These are phyloP conservation scores for Drosophila monieri DNA, from an alignment of 2,888 invertebrate genomes.

Conservation along the genomic window DNA sequence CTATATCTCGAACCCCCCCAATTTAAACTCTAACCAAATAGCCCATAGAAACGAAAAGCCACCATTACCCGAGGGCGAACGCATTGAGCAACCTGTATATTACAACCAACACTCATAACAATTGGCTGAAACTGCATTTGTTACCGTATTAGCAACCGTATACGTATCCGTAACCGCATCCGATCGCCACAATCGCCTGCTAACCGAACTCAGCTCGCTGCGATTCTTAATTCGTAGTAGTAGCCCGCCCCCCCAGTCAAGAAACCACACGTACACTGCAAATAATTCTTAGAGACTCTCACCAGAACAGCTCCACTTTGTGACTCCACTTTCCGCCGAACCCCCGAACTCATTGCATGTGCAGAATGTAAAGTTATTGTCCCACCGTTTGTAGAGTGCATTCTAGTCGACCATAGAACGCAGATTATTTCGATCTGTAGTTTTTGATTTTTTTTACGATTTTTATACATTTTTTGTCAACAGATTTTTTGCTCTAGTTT, in stretches of 20 bases:
- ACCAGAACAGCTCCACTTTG: constrained; percentile 39
- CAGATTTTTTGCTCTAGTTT: constrained; percentile 26
- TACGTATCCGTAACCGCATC: constrained; percentile 26
- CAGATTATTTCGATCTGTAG: constrained; percentile 11
- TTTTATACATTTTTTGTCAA: constrained; percentile 2
- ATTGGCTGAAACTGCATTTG: constrained; percentile 35
- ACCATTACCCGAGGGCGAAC: constrained; percentile 43
- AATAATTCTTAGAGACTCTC: constrained; percentile 25
- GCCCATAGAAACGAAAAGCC: constrained; percentile 49
- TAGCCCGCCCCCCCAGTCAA: constrained; percentile 3
- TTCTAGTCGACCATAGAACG: constrained; percentile 37
- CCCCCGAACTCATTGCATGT: constrained; percentile 52
- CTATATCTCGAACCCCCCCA: constrained; percentile 46
- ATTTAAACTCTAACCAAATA: constrained; percentile 23
- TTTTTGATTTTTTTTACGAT: constrained; percentile 17
- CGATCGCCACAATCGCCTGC: constrained; percentile 35
- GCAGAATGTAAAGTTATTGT: constrained; percentile 19
- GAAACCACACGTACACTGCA: constrained; percentile 32
- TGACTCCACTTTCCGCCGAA: constrained; percentile 34
- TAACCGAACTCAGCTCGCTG: constrained; percentile 40
- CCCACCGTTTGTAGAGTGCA: constrained; percentile 17
- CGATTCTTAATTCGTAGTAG: constrained; percentile 27
- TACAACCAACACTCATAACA: constrained; percentile 43
- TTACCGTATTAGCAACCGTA: constrained; percentile 20
- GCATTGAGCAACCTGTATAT: constrained; percentile 65